Evolutionary conservation across 2,888 invertebrate genomes (phyloP).

Genomic region (Plebejus melissa): DNA sequence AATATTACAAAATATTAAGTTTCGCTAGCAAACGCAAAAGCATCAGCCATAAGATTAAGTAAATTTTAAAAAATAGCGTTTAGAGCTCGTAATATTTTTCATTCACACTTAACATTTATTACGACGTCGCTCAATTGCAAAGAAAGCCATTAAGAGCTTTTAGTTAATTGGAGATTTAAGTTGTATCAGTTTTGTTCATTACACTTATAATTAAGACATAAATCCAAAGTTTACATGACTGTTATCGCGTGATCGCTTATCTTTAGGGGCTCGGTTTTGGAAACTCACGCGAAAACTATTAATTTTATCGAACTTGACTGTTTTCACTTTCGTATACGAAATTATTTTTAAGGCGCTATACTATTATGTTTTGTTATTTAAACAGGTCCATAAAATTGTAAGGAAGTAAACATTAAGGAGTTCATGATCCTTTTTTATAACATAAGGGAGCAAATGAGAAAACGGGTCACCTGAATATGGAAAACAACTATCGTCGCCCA

Average conservation of each 20-base stretch:
- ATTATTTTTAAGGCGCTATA: not conserved
- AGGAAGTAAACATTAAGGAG: no score
- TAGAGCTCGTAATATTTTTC: not conserved
- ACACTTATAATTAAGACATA: conserved; percentile 15
- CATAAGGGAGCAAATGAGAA: no score
- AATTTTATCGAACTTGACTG: conserved; percentile 7
- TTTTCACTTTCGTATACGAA: not conserved
- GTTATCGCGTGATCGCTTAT: conserved; percentile 10
- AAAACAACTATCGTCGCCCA: no score
- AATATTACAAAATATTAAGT: no score
- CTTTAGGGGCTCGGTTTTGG: not conserved
- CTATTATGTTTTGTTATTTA: not conserved
- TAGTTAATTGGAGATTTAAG: not conserved
- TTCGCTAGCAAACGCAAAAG: no score
- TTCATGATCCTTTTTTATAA: no score
- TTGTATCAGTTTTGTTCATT: conserved; percentile 1
- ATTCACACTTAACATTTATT: not conserved
- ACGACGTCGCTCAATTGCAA: not conserved
- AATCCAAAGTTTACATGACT: not conserved
- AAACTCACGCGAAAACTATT: conserved; percentile 11
- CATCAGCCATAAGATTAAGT: no score
- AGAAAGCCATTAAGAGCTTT: not conserved
- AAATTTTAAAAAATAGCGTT: not conserved
- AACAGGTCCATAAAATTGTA: not conserved
- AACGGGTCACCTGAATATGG: no score